phyloP scores from a whole-genome alignment of 1,140 invertebrate species.

The Ceratitis capitata region DNA sequence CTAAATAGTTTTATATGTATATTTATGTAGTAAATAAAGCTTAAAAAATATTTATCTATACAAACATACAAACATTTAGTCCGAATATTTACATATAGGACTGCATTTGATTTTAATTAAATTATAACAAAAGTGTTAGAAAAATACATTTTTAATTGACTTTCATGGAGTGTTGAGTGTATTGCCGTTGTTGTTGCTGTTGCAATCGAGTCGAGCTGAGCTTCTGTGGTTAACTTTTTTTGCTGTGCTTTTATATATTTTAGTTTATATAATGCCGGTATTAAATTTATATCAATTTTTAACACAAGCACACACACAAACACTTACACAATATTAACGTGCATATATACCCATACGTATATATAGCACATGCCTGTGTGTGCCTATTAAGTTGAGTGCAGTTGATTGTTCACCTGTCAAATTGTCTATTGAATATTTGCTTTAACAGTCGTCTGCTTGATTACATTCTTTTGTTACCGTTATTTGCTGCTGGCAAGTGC shows the following conservation, averaged over 20 bases:
- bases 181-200: background rate
- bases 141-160: constrained; percentile 25
- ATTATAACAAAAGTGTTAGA: constrained; percentile 29
- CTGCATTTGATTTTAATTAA: background rate
- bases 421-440: background rate
- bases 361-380: background rate
- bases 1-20: too few species aligned
- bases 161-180: background rate
- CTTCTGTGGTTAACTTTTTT: too few species aligned
- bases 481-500: background rate
- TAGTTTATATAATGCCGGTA: background rate
- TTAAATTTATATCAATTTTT: too few species aligned
- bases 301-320: background rate
- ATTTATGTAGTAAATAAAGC: too few species aligned
- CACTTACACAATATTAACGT: background rate
- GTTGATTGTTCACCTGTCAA: background rate
- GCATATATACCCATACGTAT: background rate
- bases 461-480: background rate
- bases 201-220: too few species aligned
- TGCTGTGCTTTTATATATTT: background rate
- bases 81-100: background rate
- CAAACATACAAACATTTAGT: too few species aligned
- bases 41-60: too few species aligned
- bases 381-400: background rate
- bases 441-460: background rate